Evolutionary conservation across 1,140 invertebrate genomes (phyloP).

Genomic region (Xylocopa sonorina): DNA sequence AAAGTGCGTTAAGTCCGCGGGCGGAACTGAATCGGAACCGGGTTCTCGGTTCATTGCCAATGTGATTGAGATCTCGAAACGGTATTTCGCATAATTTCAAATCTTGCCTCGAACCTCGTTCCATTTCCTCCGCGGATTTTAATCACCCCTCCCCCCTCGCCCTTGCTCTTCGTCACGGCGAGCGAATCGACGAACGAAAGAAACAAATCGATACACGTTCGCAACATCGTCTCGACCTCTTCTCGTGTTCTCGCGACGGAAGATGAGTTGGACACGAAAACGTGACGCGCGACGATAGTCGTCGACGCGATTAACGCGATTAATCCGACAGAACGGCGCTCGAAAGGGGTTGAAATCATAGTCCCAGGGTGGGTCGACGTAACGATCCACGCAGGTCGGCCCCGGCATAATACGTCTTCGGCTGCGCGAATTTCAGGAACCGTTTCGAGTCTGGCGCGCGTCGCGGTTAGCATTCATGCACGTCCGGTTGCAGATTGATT

Average conservation of each 20-base stretch:
- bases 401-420: not conserved
- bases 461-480: conserved; percentile 46
- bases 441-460: conserved; percentile 11
- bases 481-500: conserved; percentile 60
- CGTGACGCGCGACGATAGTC: too few species aligned
- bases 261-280: too few species aligned
- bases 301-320: too few species aligned
- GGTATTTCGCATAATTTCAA: not conserved
- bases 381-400: not conserved
- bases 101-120: not conserved
- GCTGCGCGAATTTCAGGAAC: conserved; percentile 34
- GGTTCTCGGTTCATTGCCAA: conserved; percentile 39
- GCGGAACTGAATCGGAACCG: conserved; percentile 38
- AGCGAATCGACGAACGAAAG: not conserved
- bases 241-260: too few species aligned
- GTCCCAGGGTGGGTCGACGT: not conserved
- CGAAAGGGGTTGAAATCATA: not conserved
- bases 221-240: not conserved
- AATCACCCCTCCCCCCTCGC: not conserved
- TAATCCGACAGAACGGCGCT: not conserved
- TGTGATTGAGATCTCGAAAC: conserved; percentile 10
- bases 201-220: not conserved
- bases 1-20: conserved; percentile 45
- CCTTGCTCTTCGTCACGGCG: too few species aligned
- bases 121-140: not conserved